Conservation (phyloP, 1,140 invertebrate genomes). For the Bombus waltoni region DNA sequence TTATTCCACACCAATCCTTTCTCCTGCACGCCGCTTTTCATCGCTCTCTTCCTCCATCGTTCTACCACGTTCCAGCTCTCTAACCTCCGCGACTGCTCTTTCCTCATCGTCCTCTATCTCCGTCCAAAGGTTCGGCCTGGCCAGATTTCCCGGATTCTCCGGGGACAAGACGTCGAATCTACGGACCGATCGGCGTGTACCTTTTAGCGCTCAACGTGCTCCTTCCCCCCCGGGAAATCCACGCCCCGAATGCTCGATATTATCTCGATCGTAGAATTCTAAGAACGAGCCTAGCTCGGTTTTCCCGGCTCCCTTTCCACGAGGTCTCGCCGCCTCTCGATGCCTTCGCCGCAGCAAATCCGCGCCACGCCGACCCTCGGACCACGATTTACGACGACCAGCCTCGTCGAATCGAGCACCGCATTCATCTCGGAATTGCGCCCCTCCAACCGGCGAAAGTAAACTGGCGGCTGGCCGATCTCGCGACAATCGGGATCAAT, state of each 20-base stretch:
- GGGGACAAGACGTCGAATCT: constrained; percentile 64
- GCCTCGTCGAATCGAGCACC: not conserved
- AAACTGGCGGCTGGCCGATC: not conserved
- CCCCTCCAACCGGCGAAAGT: constrained; percentile 11
- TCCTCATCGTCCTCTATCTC: not conserved
- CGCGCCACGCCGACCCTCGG: constrained; percentile 26
- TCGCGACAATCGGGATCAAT: not conserved
- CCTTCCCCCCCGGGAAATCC: constrained; percentile 69
- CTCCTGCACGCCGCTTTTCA: too few relatives aligned
- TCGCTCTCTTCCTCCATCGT: not conserved
- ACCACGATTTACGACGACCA: constrained; percentile 35
- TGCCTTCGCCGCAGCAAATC: constrained; percentile 16
- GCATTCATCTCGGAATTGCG: constrained; percentile 41
- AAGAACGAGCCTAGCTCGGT: constrained; percentile 41
- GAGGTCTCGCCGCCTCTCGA: not conserved
- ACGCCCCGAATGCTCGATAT: constrained; percentile 64
- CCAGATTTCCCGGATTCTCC: constrained; percentile 58
- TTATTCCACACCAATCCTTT: not conserved
- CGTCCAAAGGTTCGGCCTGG: constrained; percentile 4
- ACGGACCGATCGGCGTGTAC: constrained; percentile 64
- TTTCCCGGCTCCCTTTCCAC: constrained; percentile 28
- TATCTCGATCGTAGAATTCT: constrained; percentile 63
- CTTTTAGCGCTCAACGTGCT: constrained; percentile 55
- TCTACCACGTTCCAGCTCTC: not conserved
- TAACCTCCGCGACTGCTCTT: not conserved